Base-by-base conservation (phyloP, 2,888 invertebrate species). In the Drosophila helvetica region DNA sequence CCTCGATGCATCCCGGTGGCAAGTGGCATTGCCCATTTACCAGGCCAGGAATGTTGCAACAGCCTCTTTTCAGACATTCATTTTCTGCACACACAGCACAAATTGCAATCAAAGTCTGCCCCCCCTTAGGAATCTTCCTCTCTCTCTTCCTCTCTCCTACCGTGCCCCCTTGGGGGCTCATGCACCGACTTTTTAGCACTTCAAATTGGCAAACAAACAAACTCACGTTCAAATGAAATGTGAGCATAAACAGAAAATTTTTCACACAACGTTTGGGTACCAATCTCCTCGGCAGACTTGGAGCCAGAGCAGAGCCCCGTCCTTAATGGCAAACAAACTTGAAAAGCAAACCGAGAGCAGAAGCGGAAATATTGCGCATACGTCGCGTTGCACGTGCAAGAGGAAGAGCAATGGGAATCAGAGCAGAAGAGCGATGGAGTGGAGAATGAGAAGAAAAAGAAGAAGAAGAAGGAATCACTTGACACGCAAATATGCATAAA, bases 401-500 rank as follows among this genome's bases (percentile, higher is more conserved):
- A 59, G n/a, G 17, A 12, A 22, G 25, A 18, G 12, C 30, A 25
- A 25, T 25, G 25, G 8, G 33, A 12, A 12, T 12, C 10, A 52
- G 61, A 46, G 25, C 25, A 46, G 42, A 57, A 68, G 50, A 51
- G 66, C 64, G 56, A 67, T 67, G 48, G 68, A 56, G n/a, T 17
- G 63, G 46, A 59, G 64, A 25, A 53, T 22, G 33, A 52, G 38
- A 25, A 42, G 42, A 38, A 18, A 60, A 25, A n/a, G n/a, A 42
- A 42, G 42, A 38, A 18, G 63, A 25, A n/a, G n/a, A 42, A 55
- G 47, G 61, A 56, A 75, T 85, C 86, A 87, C 86, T 86, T 86
- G 86, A 86, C 89, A 86, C 88, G 86, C 87, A 86, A 86, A 86
- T 89, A 85, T 86, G 89, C 86, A 86, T 86, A 86, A 86, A 89